Percentiles rank a stretch among this genome's conserved stretches.
Conservation (phyloP, 2,888 invertebrate genomes). For the Cephalotes varians region DNA sequence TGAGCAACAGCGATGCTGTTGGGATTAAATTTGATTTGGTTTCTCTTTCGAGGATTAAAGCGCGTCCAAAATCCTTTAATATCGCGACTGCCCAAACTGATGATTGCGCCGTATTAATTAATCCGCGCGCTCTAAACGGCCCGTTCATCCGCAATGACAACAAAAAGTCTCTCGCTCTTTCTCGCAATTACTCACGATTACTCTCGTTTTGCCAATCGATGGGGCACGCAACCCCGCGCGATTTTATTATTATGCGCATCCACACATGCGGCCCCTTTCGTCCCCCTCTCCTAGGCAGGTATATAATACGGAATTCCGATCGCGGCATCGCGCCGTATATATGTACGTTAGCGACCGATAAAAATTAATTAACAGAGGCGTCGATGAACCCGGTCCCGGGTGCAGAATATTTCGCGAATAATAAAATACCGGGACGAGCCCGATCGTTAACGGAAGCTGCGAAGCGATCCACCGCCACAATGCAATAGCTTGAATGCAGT, state of each 20-base stretch:
- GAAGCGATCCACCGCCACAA: conserved; percentile 51
- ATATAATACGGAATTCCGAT: conserved; percentile 70
- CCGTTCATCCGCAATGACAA: conserved; percentile 55
- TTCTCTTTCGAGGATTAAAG: conserved; percentile 30
- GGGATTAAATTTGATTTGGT: conserved; percentile 36
- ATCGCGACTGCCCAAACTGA: conserved; percentile 27
- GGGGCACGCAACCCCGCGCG: conserved; percentile 56
- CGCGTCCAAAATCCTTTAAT: conserved; percentile 39
- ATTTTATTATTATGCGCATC: conserved; percentile 70
- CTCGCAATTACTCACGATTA: conserved; percentile 67
- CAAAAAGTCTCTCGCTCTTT: conserved; percentile 49
- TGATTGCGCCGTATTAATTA: conserved; percentile 60
- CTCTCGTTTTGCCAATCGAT: conserved; percentile 62
- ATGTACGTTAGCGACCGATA: conserved; percentile 64
- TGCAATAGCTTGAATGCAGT: conserved; percentile 49
- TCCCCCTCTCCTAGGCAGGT: not conserved
- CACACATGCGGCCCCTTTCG: conserved; percentile 40
- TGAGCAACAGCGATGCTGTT: conserved; percentile 8
- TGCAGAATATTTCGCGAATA: conserved; percentile 71
- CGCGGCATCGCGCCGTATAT: conserved; percentile 45
- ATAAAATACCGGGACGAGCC: conserved; percentile 65
- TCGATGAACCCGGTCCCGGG: conserved; percentile 50
- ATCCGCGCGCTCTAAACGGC: conserved; percentile 46
- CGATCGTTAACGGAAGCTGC: conserved; percentile 71
- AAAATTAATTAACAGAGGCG: conserved; percentile 73